These are phyloP conservation scores for Diloba caeruleocephala DNA, from an alignment of 2,888 invertebrate genomes.

Conservation along the genomic window DNA sequence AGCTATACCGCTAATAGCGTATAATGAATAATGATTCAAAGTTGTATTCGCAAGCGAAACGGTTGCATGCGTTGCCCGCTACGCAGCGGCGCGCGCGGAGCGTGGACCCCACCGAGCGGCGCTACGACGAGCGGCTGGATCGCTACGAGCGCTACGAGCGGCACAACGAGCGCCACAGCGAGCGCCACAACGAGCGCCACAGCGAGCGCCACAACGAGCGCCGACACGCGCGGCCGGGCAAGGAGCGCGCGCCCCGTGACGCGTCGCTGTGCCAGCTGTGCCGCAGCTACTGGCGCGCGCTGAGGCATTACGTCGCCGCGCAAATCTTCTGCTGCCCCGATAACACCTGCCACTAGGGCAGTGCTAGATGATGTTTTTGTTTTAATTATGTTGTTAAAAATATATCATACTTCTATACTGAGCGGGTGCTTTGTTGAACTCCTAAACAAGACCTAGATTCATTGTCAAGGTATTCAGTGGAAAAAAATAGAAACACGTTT, in stretches of 20 bases:
- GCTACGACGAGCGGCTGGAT: constrained; percentile 23
- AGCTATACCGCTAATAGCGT: neutral
- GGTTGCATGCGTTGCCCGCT: constrained; percentile 57
- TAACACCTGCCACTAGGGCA: constrained; percentile 15
- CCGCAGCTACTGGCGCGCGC: constrained; percentile 72
- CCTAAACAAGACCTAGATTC: no score
- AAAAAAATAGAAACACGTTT: no score
- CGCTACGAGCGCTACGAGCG: constrained; percentile 1
- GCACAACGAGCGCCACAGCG: constrained; percentile 25
- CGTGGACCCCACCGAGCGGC: constrained; percentile 23
- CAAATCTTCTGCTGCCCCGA: constrained; percentile 52
- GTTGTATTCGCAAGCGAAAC: constrained; percentile 76
- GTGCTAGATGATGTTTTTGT: constrained; percentile 14
- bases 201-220: constrained; percentile 21
- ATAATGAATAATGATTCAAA: constrained; percentile 40
- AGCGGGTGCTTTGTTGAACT: constrained; percentile 1
- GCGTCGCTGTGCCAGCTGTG: constrained; percentile 71
- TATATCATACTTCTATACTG: constrained; percentile 31
- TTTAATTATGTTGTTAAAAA: constrained; percentile 34
- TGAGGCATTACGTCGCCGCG: constrained; percentile 63
- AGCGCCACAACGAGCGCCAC: constrained; percentile 13
- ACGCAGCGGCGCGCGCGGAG: constrained; percentile 45
- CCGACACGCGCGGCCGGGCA: constrained; percentile 20
- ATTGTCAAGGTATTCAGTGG: no score
- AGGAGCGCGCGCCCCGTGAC: constrained; percentile 16